Percentiles rank a stretch among this genome's conserved stretches.
phyloP scores from a whole-genome alignment of 2,888 invertebrate species.

The Griposia aprilina region DNA sequence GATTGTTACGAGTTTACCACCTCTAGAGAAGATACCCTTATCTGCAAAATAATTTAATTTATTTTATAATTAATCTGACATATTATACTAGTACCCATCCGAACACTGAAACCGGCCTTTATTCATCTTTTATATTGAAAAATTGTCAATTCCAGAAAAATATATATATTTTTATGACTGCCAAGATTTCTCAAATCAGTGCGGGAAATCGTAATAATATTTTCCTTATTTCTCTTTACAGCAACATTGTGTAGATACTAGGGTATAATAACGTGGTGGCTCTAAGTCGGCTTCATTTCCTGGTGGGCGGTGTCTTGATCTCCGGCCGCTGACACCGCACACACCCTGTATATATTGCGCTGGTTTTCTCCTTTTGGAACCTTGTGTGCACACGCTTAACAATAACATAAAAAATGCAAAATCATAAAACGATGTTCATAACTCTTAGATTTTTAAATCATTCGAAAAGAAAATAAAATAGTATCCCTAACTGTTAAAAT shows the following conservation, averaged over 20 bases:
- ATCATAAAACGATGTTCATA: background rate
- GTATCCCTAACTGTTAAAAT: background rate
- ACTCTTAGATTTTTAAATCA: background rate
- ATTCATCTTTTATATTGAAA: conserved; percentile 16
- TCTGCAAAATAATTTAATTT: too few species aligned
- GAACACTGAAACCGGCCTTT: background rate
- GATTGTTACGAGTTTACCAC: background rate
- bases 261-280: conserved; percentile 66
- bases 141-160: conserved; percentile 29
- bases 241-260: conserved; percentile 57
- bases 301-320: conserved; percentile 71
- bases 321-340: conserved; percentile 69
- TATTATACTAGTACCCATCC: background rate
- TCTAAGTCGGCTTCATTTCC: conserved; percentile 74
- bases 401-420: background rate
- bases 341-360: conserved; percentile 65
- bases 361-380: conserved; percentile 42
- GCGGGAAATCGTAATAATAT: conserved; percentile 51
- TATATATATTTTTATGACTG: conserved; percentile 37
- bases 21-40: background rate
- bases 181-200: conserved; percentile 55
- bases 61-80: background rate
- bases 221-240: conserved; percentile 63
- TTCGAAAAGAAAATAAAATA: background rate
- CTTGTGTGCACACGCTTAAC: background rate